Conservation (phyloP, 2,113 vertebrate species). For the Danio rerio region GRCz12tu NC_133181.1:1181001-1181500, state of each 20-base stretch:
- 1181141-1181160: no score
- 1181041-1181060: not conserved
- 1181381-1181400: conserved; percentile 73
- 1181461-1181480: conserved; percentile 66
- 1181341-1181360: conserved; percentile 70
- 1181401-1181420: conserved; percentile 77
- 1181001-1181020: no score
- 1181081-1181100: not conserved
- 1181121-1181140: no score
- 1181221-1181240: not conserved
- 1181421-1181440: conserved; percentile 42
- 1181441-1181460: conserved; percentile 63
- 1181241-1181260: not conserved
- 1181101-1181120: not conserved
- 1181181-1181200: not conserved
- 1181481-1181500: conserved; percentile 56
- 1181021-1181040: not conserved
- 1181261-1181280: conserved; percentile 56
- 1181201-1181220: not conserved
- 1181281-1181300: conserved; percentile 74
- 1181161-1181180: no score
- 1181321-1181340: conserved; percentile 74
- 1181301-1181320: conserved; percentile 77
- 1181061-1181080: not conserved
- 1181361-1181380: conserved; percentile 79